Conservation (phyloP, 2,797 vertebrate genomes). For the Thunnus albacares region DNA sequence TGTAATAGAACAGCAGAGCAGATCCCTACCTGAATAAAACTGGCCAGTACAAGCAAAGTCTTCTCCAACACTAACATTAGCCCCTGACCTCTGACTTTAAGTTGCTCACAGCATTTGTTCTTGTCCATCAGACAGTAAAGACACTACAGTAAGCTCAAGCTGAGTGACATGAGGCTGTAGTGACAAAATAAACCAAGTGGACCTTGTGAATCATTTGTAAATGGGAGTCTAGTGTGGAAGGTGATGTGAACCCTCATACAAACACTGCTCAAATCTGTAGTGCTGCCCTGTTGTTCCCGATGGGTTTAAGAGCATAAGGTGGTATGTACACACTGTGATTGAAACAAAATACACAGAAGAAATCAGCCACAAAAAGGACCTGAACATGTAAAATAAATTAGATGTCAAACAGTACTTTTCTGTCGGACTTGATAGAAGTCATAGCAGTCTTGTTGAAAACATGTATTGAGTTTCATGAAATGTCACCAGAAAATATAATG, state of each 20-base stretch:
- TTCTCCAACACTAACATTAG: background rate
- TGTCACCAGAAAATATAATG: background rate
- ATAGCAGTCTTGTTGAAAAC: background rate
- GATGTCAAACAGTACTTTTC: conserved; percentile 9
- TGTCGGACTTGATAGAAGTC: conserved; percentile 6
- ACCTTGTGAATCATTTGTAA: too few relatives aligned
- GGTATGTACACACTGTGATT: conserved; percentile 21
- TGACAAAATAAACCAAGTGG: background rate
- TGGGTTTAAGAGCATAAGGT: background rate
- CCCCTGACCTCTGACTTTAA: background rate
- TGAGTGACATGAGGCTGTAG: background rate
- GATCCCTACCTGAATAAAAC: background rate
- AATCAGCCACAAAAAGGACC: conserved; percentile 5
- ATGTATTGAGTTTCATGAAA: background rate
- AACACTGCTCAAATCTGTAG: background rate
- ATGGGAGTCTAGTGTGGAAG: too few relatives aligned
- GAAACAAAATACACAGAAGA: conserved; percentile 9
- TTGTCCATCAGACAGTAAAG: background rate
- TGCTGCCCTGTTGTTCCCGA: background rate
- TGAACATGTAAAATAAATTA: conserved; percentile 11
- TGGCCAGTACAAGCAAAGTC: background rate
- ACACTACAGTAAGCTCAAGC: background rate
- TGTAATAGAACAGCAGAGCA: background rate
- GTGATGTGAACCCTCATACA: background rate
- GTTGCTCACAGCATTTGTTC: background rate